Evolutionary conservation across 2,888 invertebrate species (phyloP).

Genomic region (Dendrolimus pini): DNA sequence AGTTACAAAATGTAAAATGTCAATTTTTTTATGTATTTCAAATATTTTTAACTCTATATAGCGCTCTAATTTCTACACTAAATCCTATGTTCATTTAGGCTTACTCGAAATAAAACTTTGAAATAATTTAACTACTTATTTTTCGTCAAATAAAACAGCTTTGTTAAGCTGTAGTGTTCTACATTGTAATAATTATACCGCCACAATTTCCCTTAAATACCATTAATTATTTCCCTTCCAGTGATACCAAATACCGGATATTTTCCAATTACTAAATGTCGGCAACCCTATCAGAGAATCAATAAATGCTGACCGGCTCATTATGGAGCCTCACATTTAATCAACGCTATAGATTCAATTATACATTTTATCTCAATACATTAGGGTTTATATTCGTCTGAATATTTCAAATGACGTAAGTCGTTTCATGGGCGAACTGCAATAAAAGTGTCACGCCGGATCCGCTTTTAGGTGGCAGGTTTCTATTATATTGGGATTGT

Average conservation of each 20-base stretch:
- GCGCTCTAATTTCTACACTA: no score
- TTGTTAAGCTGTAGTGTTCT: no score
- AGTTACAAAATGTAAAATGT: no score
- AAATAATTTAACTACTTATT: background rate
- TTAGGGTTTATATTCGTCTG: constrained; percentile 1
- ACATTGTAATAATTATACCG: background rate
- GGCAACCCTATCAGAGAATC: constrained; percentile 41
- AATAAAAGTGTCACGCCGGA: constrained; percentile 27
- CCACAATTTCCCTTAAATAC: background rate
- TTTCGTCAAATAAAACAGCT: background rate
- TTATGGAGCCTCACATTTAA: constrained; percentile 62
- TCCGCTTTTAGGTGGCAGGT: background rate
- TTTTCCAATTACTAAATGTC: background rate
- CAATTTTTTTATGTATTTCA: no score
- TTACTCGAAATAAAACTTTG: no score
- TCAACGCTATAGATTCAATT: constrained; percentile 31
- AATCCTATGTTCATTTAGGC: no score
- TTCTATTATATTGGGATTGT: background rate
- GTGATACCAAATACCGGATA: background rate
- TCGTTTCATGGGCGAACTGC: constrained; percentile 10
- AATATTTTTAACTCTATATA: no score
- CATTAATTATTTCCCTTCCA: background rate
- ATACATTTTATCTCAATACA: constrained; percentile 2
- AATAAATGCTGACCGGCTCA: constrained; percentile 73
- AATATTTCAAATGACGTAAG: constrained; percentile 2